Evolutionary conservation across 2,797 vertebrate species (phyloP).

Genomic region (Diglossa cyanea): DNA sequence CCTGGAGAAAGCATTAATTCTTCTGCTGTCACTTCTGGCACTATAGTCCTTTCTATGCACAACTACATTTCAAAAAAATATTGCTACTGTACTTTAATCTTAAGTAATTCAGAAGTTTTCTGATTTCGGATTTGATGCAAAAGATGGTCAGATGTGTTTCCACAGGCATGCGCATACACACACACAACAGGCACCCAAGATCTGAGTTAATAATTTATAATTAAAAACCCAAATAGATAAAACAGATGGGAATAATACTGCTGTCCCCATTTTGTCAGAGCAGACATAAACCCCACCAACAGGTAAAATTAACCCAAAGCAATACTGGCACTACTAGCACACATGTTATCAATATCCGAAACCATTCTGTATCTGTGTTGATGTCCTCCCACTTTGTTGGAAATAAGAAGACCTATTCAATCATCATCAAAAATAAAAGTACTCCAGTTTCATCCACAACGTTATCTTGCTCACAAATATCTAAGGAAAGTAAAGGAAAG

Average conservation of each 20-base stretch:
- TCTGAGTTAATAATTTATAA: not conserved
- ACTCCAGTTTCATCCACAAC: not conserved
- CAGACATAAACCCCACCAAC: not conserved
- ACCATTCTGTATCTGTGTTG: not conserved
- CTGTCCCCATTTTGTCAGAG: not conserved
- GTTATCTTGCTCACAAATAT: not conserved
- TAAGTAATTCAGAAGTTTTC: constrained; percentile 31
- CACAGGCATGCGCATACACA: rapidly evolving
- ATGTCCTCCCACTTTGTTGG: not conserved
- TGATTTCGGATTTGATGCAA: not conserved
- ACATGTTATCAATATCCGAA: not conserved
- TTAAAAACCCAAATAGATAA: not conserved
- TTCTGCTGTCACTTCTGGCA: constrained; percentile 58
- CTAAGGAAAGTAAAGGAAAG: not conserved
- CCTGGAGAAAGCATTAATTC: constrained; percentile 66
- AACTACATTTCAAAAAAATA: constrained; percentile 28
- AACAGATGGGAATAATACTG: not conserved
- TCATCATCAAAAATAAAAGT: not conserved
- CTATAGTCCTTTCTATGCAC: constrained; percentile 20
- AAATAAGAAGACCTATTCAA: not conserved
- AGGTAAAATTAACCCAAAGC: not conserved
- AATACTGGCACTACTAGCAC: not conserved
- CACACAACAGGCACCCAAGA: not conserved
- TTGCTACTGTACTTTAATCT: constrained; percentile 3
- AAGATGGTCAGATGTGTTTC: not conserved